Conservation (phyloP, 2,888 invertebrate species). For the Dione vanillae region DNA sequence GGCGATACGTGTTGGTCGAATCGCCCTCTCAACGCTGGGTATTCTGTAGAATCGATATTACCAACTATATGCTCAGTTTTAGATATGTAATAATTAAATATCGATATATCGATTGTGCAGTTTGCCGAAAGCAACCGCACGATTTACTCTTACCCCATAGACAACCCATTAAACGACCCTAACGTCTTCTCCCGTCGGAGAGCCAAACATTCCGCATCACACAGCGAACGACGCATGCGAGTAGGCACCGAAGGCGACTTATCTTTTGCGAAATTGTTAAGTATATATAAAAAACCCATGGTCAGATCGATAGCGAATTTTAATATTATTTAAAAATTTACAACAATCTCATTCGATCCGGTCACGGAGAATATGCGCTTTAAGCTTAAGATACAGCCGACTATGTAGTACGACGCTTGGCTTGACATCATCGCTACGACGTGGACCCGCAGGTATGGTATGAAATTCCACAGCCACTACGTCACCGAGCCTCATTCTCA, state of each 20-base stretch:
- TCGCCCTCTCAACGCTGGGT: constrained; percentile 23
- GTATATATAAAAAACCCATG: constrained; percentile 41
- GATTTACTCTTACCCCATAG: constrained; percentile 22
- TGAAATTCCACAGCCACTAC: constrained; percentile 59
- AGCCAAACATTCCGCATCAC: constrained; percentile 77
- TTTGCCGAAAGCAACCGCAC: constrained; percentile 44
- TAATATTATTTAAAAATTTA: background rate
- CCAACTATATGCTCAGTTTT: constrained; percentile 1
- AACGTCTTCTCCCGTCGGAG: constrained; percentile 68
- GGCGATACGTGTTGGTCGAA: background rate
- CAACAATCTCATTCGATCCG: constrained; percentile 31
- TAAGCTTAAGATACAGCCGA: constrained; percentile 52
- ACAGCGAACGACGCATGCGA: constrained; percentile 79
- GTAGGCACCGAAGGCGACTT: constrained; percentile 66
- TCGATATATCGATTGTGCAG: constrained; percentile 47
- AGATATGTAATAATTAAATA: constrained; percentile 32
- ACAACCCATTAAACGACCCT: constrained; percentile 46
- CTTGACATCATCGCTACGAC: constrained; percentile 67
- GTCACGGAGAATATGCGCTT: constrained; percentile 37
- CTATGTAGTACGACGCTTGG: constrained; percentile 64
- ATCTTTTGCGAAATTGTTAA: constrained; percentile 54
- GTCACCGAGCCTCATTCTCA: constrained; percentile 44
- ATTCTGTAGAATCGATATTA: constrained; percentile 43
- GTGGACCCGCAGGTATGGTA: constrained; percentile 61
- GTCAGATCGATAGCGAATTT: constrained; percentile 39